phyloP scores from a whole-genome alignment of 2,113 vertebrate species.

The Stigmatopora nigra region DNA sequence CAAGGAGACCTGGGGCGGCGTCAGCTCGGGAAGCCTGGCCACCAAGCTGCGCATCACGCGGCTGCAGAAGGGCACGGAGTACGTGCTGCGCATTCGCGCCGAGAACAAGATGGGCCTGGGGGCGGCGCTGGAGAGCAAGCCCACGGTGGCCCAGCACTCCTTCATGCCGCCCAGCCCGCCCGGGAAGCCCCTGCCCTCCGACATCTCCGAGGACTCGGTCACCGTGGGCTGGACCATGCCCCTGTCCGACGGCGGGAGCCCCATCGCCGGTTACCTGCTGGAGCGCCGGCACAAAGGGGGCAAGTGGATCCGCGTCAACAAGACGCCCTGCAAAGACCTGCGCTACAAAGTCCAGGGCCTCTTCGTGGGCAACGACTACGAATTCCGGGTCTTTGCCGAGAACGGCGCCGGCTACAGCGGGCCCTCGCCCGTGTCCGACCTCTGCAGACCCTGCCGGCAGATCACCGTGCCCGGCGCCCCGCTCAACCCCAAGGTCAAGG shows the following conservation, averaged over 20 bases:
- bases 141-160: slow-evolving; percentile 86
- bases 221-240: slow-evolving; percentile 93
- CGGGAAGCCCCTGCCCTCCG: slow-evolving; percentile 84
- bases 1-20: slow-evolving; percentile 92
- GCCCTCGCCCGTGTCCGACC: slow-evolving; percentile 88
- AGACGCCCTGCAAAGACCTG: slow-evolving; percentile 85
- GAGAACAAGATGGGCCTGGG: slow-evolving; percentile 97
- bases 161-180: slow-evolving; percentile 89
- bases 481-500: slow-evolving; percentile 93
- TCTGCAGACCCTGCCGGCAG: slow-evolving; percentile 85
- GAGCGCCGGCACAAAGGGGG: slow-evolving; percentile 90
- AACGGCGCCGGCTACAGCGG: slow-evolving; percentile 90
- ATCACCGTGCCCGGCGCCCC: slow-evolving; percentile 88
- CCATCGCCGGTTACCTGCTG: slow-evolving; percentile 88
- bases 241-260: slow-evolving; percentile 88
- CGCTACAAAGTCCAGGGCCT: slow-evolving; percentile 86
- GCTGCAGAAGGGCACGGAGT: slow-evolving; percentile 88
- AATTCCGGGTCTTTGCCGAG: slow-evolving; percentile 97
- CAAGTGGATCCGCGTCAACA: slow-evolving; percentile 97
- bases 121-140: slow-evolving; percentile 85
- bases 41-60: slow-evolving; percentile 83
- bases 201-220: slow-evolving; percentile 84
- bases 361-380: slow-evolving; percentile 91
- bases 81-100: slow-evolving; percentile 87
- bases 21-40: slow-evolving; percentile 82